Evolutionary conservation across 2,888 invertebrate species (phyloP), one percentile per base, ranked within the genome.

Genomic region (Habrosyne pyritoides): DNA sequence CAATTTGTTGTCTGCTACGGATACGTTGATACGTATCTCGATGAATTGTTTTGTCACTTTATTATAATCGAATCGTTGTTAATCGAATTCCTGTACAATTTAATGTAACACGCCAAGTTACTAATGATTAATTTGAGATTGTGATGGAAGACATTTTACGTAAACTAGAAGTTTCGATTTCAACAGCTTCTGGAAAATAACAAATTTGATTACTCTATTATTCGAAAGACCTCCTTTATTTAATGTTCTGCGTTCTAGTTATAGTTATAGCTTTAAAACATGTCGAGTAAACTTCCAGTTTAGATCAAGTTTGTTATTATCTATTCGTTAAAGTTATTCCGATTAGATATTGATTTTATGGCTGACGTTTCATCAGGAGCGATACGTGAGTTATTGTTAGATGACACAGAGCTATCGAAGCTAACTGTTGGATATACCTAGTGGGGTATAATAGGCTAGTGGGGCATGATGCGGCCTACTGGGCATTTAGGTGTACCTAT

Each of bases 1-100:
- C 63, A 55, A 68, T 73, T 71, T 69, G 73, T 73, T 69, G 71
- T 56, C 57, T 52, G 64, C 62, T 52, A 55, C 67, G 57, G 59
- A 71, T 69, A 65, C 60, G 73, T 75, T 72, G 80, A 81, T 77
- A 73, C 75, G 75, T 77, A 77, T 79, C 75, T 74, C 54, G 66
- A 66, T 62, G 74, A 71, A 75, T 78, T 71, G 76, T 74, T 69
- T 69, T 71, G 71, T 69, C 71, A 60, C 60, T 62, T 24, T 61
- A 67, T 57, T 65, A 62, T 57, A 62, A 64, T 67, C 54, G 28
- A 28, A 28, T 50, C 4, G 50, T 63, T 53, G 58, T 62, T 61
- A n/a, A n/a, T n/a, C n/a, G n/a, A n/a, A n/a, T n/a, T n/a, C n/a
- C n/a, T n/a, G n/a, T n/a, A n/a, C n/a, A n/a, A n/a, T n/a, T n/a